A percentile compares a stretch with the other conserved stretches of the same genome.
Conservation (phyloP, 2,888 invertebrate genomes). For the Polydesmus complanatus region DNA sequence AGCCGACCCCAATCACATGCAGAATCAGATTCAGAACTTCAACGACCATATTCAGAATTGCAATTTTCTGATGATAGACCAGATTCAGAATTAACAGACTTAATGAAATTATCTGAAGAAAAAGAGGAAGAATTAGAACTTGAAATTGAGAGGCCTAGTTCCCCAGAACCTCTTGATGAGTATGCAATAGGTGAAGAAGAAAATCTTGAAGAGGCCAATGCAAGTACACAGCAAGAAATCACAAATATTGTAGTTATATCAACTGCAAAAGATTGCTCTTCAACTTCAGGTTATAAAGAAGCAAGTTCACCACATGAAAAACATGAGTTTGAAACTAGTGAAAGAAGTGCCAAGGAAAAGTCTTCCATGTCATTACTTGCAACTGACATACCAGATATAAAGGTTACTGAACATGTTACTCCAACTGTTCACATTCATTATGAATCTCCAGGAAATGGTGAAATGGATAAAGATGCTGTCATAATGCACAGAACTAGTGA, state of each 20-base stretch:
- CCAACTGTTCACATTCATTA: constrained; percentile 36
- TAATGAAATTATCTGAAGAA: constrained; percentile 24
- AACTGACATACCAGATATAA: constrained; percentile 44
- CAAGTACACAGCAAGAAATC: neutral
- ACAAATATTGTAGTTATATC: neutral
- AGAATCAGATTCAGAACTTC: constrained; percentile 29
- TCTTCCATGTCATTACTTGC: constrained; percentile 10
- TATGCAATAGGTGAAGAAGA: constrained; percentile 30
- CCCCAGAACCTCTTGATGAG: constrained; percentile 38
- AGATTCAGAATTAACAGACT: constrained; percentile 34
- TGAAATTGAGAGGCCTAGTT: constrained; percentile 41
- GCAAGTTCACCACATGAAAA: constrained; percentile 32
- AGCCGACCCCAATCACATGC: constrained; percentile 28
- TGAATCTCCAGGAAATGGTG: constrained; percentile 25
- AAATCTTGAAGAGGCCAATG: neutral
- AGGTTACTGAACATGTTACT: constrained; percentile 45
- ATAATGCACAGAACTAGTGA: constrained; percentile 15
- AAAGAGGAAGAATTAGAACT: constrained; percentile 28
- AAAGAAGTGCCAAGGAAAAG: constrained; percentile 24
- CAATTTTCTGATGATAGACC: constrained; percentile 33
- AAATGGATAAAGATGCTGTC: constrained; percentile 29
- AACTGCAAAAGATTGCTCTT: neutral
- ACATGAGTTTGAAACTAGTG: constrained; percentile 38
- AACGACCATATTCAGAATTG: constrained; percentile 29
- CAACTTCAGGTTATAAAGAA: neutral